Evolutionary conservation across 2,797 vertebrate species (phyloP).

Genomic region (Vipera ursinii): DNA sequence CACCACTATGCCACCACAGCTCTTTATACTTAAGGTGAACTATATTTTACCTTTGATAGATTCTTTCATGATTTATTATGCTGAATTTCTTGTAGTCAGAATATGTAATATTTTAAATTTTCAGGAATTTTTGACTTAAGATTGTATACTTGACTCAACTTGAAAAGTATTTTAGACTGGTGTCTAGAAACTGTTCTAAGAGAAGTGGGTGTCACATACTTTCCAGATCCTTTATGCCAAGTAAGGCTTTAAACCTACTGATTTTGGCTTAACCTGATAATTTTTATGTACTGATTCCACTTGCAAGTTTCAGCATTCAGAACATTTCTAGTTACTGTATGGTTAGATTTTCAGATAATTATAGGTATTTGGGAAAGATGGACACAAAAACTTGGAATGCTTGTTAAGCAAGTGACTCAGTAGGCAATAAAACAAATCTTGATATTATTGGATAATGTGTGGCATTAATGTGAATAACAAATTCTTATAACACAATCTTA

Average conservation of each 20-base stretch:
- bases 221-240: background rate
- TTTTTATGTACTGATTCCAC: background rate
- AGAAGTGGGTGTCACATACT: background rate
- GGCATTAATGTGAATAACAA: background rate
- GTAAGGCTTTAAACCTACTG: background rate
- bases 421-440: background rate
- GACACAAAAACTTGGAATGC: background rate
- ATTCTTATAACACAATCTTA: background rate
- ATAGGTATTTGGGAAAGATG: background rate
- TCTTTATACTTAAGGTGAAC: background rate
- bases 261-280: background rate
- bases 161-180: background rate
- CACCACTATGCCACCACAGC: background rate
- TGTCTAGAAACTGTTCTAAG: background rate
- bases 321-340: background rate
- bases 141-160: background rate
- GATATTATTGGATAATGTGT: background rate
- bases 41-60: background rate
- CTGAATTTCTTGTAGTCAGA: background rate
- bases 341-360: conserved; percentile 5
- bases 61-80: background rate
- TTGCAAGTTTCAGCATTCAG: background rate
- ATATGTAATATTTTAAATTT: background rate
- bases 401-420: background rate
- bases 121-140: background rate